A percentile compares a stretch with the other conserved stretches of the same genome.
phyloP scores from a whole-genome alignment of 2,797 vertebrate species.

The Salarias fasciatus region DNA sequence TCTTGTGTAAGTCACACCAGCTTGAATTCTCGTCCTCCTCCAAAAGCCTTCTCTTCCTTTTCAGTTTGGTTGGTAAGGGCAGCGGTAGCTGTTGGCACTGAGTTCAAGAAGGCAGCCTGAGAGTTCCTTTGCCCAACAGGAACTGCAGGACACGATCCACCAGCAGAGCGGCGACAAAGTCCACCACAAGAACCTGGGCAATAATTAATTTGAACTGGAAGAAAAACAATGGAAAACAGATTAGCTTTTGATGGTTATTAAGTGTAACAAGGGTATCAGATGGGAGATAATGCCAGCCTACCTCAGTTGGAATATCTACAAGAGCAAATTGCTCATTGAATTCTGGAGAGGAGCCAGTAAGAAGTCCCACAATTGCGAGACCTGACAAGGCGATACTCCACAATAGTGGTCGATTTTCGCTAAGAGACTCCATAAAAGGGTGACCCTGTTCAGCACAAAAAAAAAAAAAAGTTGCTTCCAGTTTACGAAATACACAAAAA shows the following conservation, averaged over 20 bases:
- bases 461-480: constrained; percentile 26
- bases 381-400: constrained; percentile 94
- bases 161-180: constrained; percentile 89
- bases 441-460: constrained; percentile 84
- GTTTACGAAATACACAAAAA: constrained; percentile 2
- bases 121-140: constrained; percentile 90
- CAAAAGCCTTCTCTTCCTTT: constrained; percentile 69
- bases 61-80: constrained; percentile 78
- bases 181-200: constrained; percentile 89
- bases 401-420: constrained; percentile 91
- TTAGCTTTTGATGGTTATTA: constrained; percentile 3
- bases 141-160: constrained; percentile 92
- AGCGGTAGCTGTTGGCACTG: constrained; percentile 74
- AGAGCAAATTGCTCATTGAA: constrained; percentile 96
- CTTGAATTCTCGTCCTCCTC: constrained; percentile 51
- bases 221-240: constrained; percentile 12
- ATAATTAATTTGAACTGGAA: constrained; percentile 94
- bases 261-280: constrained; percentile 1
- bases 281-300: constrained; percentile 55
- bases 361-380: constrained; percentile 89
- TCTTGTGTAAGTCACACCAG: constrained; percentile 56
- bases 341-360: constrained; percentile 92
- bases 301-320: constrained; percentile 95
- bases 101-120: constrained; percentile 95
- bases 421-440: constrained; percentile 97